Evolutionary conservation across 2,888 invertebrate species (phyloP), one percentile per base, ranked within the genome.

Genomic region (Drosophila differens): DNA sequence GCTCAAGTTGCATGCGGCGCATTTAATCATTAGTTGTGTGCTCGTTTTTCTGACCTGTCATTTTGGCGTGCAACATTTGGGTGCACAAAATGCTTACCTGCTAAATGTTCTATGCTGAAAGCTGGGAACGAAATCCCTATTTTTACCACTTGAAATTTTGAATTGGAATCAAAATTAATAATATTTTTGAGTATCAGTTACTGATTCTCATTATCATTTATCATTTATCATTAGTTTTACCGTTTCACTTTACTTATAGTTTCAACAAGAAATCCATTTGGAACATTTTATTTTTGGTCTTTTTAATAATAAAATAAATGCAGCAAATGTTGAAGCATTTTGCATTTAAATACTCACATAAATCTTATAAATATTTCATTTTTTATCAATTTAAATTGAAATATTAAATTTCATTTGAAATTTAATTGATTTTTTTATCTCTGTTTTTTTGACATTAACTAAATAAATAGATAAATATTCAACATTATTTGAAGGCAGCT

Each of bases 1-100:
- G 58, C 3, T 39, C 10, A 28, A 19, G 33, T 41, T 30, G 30
- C 16, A 33, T 28, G 59, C 57, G 58, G 47, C 30, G 62, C 41
- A 65, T 44, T 60, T 33, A 30, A 30, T 52, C 58, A 49, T 47
- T 28, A 28, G 57, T 35, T n/a, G 3, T 30, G 35, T 35, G 16
- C 41, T 22, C 4, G 22, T 22, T 30, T 35, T n/a, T 14, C 16
- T n/a, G 47, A 7, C 19, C n/a, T 32, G 14, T 6, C 22, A 55
- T 37, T 28, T 47, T 25, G 47, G 47, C 47, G 16, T 47, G 25
- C 25, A 9, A 25, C 47, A 47, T 47, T 47, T 47, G 16, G 47
- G 4, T 47, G 47, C 47, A 25, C 25, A 1, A 25, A 25, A 25
- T 25, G 25, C 25, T 25, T 25, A 25, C 25, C 22, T 7, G 19